Base-by-base conservation (phyloP, 2,113 vertebrate genomes). In the Myotis lucifugus region DNA sequence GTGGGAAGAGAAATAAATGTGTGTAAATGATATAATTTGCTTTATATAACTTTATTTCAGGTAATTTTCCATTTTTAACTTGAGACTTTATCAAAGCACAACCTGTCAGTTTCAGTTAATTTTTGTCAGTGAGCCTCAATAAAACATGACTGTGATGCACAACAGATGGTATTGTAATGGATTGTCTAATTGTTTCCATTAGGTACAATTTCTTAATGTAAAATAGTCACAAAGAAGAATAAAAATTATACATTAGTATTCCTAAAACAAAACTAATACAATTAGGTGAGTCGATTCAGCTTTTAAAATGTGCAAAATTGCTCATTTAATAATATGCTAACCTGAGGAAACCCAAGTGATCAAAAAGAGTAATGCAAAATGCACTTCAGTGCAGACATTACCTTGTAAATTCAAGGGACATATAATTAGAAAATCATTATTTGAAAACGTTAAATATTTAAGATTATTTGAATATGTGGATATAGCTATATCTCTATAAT, bases 291-390 rank as follows among this genome's bases (percentile, higher is more conserved):
- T 34, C 15, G 76, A 5, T 92, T 86, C 10, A 50, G 77, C 5
- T 95, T 96, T 79, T 21, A 37, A 64, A 13, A 32, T 96, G 40
- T 92, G 69, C 42, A 66, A 94, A 97, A 88, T 48, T 48, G 15
- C 72, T 59, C 86, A 50, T 8, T 19, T 95, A 69, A 46, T 81
- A 85, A 93, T 78, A 19, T 46, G 82, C 50, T 64, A 66, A 66
- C 46, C 34, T 34, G 64, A 90, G 27, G 79, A 13, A 95, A 92
- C 54, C 8, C 6, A 76, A 83, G 81, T 64, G 64, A 92, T 40
- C 7, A 84, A 91, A 95, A 86, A 56, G 10, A 66, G 17, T 42
- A 37, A 52, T 69, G 32, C 27, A 48, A 67, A 84, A 81, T 91
- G 6, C 8, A 77, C 12, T 37, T 56, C 46, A 50, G 0, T 73